Conservation (phyloP, 2,888 invertebrate genomes). For the Cephus runcator region DNA sequence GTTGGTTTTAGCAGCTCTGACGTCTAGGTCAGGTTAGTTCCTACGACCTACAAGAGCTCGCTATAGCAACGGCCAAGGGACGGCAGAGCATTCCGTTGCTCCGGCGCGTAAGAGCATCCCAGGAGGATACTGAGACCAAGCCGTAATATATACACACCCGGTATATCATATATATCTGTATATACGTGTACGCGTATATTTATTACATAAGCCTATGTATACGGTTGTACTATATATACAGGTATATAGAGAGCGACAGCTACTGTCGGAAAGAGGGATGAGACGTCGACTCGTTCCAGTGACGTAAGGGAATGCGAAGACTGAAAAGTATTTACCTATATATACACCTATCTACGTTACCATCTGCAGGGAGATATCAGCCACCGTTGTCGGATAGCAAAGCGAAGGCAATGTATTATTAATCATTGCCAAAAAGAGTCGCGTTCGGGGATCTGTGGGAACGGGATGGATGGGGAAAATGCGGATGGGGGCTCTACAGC, state of each 20-base stretch:
- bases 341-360: background rate
- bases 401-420: background rate
- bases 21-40: constrained; percentile 14
- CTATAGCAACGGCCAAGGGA: constrained; percentile 24
- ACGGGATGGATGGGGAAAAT: background rate
- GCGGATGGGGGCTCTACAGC: background rate
- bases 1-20: constrained; percentile 38
- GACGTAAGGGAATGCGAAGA: background rate
- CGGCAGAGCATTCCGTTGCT: constrained; percentile 54
- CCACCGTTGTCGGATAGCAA: background rate
- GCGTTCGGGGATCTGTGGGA: background rate
- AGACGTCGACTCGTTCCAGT: background rate
- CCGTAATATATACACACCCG: background rate
- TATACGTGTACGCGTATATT: background rate
- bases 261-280: background rate
- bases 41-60: background rate
- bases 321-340: background rate
- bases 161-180: background rate
- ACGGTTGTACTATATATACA: background rate
- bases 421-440: background rate
- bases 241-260: background rate
- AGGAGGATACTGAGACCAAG: constrained; percentile 28
- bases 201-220: background rate
- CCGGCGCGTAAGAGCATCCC: constrained; percentile 39
- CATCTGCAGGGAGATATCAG: background rate